Base-by-base conservation (phyloP, 2,797 vertebrate genomes). In the Apogon talboti region DNA sequence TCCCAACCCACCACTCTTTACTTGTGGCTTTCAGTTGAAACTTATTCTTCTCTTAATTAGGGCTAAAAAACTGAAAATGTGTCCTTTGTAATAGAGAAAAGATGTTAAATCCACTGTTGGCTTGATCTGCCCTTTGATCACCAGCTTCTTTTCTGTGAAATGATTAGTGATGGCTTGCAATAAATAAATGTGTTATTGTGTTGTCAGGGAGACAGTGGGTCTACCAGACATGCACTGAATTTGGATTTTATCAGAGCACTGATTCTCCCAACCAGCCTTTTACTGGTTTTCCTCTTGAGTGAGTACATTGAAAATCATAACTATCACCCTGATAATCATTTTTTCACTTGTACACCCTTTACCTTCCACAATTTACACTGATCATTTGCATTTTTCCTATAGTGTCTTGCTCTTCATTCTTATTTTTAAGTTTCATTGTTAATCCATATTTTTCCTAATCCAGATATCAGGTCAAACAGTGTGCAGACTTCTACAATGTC, bases 171-270 rank as follows among this genome's bases (percentile, higher is more conserved):
- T 15, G 49, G 10, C 18, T 44, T 40, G 11, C 54, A 37, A 45
- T 45, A 16, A 8, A 28, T 68, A 54, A 44, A 51, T 41, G 18
- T 82, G 46, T 76, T 44, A 65, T 61, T 70, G 7, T 74, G 63
- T 73, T 80, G 70, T 66, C 77, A 92, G 91, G 84, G 74, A 78
- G 85, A 83, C 90, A 91, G 83, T 92, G 89, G 89, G 66, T 90
- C 69, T 92, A 92, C 83, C 88, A 91, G 79, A 92, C 91, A 68
- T 94, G 92, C 77, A 89, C 86, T 61, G 92, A 95, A 84, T 95
- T 94, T 91, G 93, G 92, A 57, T 96, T 94, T 83, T 93, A 90
- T 87, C 80, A 92, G 81, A 93, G 88, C 79, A 90, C 87, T 0
- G 91, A 92, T 81, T 95, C 94, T 0, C 89, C 90, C 2, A 67